Conservation (phyloP, 1,140 invertebrate species). For the Bombyx mori region ASM3026992v2 NC_085117.1:6364001-6364500, state of each 20-base stretch:
- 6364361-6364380: constrained; percentile 20
- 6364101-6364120: too few species aligned
- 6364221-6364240: neutral
- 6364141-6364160: too few species aligned
- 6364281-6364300: neutral
- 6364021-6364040: too few species aligned
- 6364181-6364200: too few species aligned
- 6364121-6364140: too few species aligned
- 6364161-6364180: too few species aligned
- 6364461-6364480: constrained; percentile 10
- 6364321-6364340: neutral
- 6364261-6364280: constrained; percentile 10
- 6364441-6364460: constrained; percentile 46
- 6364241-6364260: constrained; percentile 12
- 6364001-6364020: too few species aligned
- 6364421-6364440: constrained; percentile 44
- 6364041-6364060: too few species aligned
- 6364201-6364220: too few species aligned
- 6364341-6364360: too few species aligned
- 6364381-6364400: constrained; percentile 40
- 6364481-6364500: constrained; percentile 12
- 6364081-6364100: too few species aligned
- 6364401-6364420: constrained; percentile 14
- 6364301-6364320: neutral
- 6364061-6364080: too few species aligned